Evolutionary conservation across 2,888 invertebrate species (phyloP).

Genomic region (Venusia cambrica): DNA sequence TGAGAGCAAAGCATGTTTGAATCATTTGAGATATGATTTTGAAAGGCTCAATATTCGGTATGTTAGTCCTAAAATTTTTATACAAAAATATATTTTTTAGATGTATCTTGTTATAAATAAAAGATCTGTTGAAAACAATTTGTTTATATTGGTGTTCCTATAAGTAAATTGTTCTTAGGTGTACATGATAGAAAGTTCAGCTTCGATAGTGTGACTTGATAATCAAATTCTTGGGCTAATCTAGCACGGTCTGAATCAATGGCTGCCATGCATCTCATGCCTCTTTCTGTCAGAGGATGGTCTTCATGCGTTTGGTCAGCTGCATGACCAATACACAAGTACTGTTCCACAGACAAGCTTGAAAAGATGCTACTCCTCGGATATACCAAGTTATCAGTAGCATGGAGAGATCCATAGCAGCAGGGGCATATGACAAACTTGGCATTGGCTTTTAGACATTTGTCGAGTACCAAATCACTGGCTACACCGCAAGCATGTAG

Average conservation of each 20-base stretch:
- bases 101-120: slow-evolving; percentile 39
- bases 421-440: slow-evolving; percentile 96
- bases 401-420: slow-evolving; percentile 94
- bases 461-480: slow-evolving; percentile 93
- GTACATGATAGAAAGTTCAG: slow-evolving; percentile 91
- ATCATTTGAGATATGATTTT: slow-evolving; percentile 25
- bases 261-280: slow-evolving; percentile 92
- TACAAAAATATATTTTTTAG: slow-evolving; percentile 34
- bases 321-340: slow-evolving; percentile 91
- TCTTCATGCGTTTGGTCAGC: slow-evolving; percentile 95
- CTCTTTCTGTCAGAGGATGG: slow-evolving; percentile 86
- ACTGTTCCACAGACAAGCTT: slow-evolving; percentile 80
- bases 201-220: slow-evolving; percentile 87
- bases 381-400: slow-evolving; percentile 89
- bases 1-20: slow-evolving; percentile 22
- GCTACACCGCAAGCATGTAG: slow-evolving; percentile 97
- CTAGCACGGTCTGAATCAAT: slow-evolving; percentile 92
- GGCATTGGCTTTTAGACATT: slow-evolving; percentile 88
- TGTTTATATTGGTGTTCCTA: slow-evolving; percentile 77
- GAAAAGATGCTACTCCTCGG: slow-evolving; percentile 87
- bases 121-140: slow-evolving; percentile 37
- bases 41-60: slow-evolving; percentile 22
- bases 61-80: slow-evolving; percentile 33
- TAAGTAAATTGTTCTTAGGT: slow-evolving; percentile 93
- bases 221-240: slow-evolving; percentile 88